Base-by-base conservation (phyloP, 2,113 vertebrate genomes). In the Macaca nemestrina region DNA sequence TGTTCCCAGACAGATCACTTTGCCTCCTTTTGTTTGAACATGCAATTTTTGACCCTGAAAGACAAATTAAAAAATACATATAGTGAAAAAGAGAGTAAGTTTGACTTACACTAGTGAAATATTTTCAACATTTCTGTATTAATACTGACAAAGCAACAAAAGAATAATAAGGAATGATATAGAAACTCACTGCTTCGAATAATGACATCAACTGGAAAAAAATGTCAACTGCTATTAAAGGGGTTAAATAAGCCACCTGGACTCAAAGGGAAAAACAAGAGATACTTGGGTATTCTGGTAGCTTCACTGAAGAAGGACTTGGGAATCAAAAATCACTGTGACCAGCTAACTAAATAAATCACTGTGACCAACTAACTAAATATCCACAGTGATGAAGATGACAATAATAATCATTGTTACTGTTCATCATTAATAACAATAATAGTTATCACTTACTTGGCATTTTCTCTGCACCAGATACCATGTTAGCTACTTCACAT, bases 1-100 rank as follows among this genome's bases (percentile, higher is more conserved):
- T 2, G 99, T 99, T 90, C 99, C 99, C 85, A 99, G 88, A 92
- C 99, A 99, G 93, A 98, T 99, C 92, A 99, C 98, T 67, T 99
- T 98, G 89, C 99, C 99, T 96, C 99, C 99, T 4, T 97, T 98
- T 76, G 99, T 99, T 52, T 82, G 98, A 88, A 99, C 98, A 97
- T 99, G 97, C 14, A 99, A 98, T 90, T 99, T 99, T 97, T 99
- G 99, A 98, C 99, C 98, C 99, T 99, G 97, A 93, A 97, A 98
- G 97, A 96, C 25, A 97, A 96, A 73, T 59, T 95, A 1, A 70
- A 94, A 96, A 96, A 88, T 61, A 88, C 6, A 94, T 13, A 25
- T 90, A 97, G 59, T 52, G 18, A 84, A 78, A 89, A 61, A 72
- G 35, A 96, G 30, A 95, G 83, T 92, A 93, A 98, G 72, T 91